Percentiles rank a stretch among this genome's conserved stretches.
These are phyloP conservation scores for Setipinna tenuifilis DNA, from an alignment of 2,797 vertebrate species.

Conservation along the genomic window DNA sequence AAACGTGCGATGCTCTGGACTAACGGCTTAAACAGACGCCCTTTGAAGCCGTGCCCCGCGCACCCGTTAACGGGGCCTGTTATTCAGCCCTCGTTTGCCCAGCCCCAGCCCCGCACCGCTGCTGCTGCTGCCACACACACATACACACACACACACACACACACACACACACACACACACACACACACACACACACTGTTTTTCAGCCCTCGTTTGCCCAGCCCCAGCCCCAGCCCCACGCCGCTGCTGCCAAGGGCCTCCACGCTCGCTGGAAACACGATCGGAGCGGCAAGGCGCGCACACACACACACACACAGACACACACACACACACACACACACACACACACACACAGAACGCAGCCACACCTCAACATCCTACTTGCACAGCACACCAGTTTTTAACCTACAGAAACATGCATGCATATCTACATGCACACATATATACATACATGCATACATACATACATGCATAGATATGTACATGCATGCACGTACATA, in stretches of 20 bases:
- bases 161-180: too few species aligned
- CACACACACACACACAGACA: too few species aligned
- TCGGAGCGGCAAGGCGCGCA: constrained; percentile 60
- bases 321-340: neutral
- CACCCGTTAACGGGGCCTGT: constrained; percentile 71
- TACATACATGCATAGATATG: neutral
- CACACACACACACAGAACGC: constrained; percentile 42
- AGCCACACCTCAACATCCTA: constrained; percentile 10
- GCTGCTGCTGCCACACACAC: too few species aligned
- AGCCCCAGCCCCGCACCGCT: constrained; percentile 36
- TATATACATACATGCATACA: neutral
- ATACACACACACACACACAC: constrained; percentile 9
- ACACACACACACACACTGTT: constrained; percentile 56
- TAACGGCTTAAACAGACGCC: constrained; percentile 69
- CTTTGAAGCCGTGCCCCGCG: constrained; percentile 73
- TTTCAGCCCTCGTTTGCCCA: constrained; percentile 69
- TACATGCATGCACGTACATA: constrained; percentile 22
- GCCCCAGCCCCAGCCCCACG: constrained; percentile 40
- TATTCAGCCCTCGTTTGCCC: constrained; percentile 70
- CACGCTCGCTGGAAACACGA: constrained; percentile 62
- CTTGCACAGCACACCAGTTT: constrained; percentile 36
- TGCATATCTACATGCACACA: constrained; percentile 4
- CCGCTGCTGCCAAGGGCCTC: constrained; percentile 63
- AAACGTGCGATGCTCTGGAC: constrained; percentile 67
- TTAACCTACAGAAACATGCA: constrained; percentile 32